phyloP scores from a whole-genome alignment of 2,797 vertebrate genomes.

The Distichodus sexfasciatus region DNA sequence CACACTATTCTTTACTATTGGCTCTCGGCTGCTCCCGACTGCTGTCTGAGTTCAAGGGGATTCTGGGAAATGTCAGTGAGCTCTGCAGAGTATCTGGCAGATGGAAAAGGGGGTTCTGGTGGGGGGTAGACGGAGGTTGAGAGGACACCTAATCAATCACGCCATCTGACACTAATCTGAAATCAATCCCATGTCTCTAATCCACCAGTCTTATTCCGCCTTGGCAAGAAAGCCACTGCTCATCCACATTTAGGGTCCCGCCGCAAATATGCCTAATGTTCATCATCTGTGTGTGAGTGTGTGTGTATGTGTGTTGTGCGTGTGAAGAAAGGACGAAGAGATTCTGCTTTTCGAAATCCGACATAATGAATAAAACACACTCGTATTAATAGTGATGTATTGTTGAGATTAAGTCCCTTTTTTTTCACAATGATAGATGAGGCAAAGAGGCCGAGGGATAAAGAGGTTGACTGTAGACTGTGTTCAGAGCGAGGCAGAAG shows the following conservation, averaged over 20 bases:
- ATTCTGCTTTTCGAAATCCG: conserved; percentile 21
- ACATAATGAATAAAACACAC: conserved; percentile 25
- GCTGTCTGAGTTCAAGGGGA: conserved; percentile 32
- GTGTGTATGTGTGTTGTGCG: background rate
- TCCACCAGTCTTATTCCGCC: conserved; percentile 42
- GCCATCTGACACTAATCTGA: conserved; percentile 54
- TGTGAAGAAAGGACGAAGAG: conserved; percentile 13
- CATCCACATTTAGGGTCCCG: conserved; percentile 46
- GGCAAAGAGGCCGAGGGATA: conserved; percentile 13
- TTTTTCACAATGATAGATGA: conserved; percentile 38
- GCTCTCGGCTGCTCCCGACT: conserved; percentile 13
- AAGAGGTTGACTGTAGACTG: conserved; percentile 15
- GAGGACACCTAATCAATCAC: conserved; percentile 56
- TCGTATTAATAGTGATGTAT: conserved; percentile 46
- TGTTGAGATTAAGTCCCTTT: conserved; percentile 37
- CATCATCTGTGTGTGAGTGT: conserved; percentile 44
- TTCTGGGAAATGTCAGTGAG: conserved; percentile 47
- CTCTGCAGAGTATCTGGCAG: conserved; percentile 47
- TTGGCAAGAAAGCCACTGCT: conserved; percentile 41
- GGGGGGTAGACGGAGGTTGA: conserved; percentile 45
- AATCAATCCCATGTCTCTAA: conserved; percentile 52
- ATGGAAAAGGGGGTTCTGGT: conserved; percentile 40
- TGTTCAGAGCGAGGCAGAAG: conserved; percentile 45
- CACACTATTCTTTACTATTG: conserved; percentile 9
- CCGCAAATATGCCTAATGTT: conserved; percentile 50